A percentile compares a stretch with the other conserved stretches of the same genome.
Evolutionary conservation across 2,797 vertebrate genomes (phyloP).

Genomic region (Arrhamphus sclerolepis): DNA sequence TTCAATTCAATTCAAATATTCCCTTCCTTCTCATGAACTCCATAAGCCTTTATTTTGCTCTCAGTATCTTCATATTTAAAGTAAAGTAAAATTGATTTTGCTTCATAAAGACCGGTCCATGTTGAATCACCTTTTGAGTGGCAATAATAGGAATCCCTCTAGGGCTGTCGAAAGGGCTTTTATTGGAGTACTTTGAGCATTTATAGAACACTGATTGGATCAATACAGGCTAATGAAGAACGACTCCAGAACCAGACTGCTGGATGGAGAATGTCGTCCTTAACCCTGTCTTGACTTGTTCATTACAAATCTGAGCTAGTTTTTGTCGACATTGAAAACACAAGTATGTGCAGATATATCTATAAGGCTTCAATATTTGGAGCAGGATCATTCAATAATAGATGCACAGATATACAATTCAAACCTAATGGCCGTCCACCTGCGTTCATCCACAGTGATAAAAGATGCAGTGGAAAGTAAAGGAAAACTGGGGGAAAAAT

Average conservation of each 20-base stretch:
- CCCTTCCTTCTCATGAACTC: too few species aligned
- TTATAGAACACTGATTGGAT: slow-evolving; percentile 57
- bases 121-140: slow-evolving; percentile 29
- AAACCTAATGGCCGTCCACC: slow-evolving; percentile 27
- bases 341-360: background rate
- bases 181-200: slow-evolving; percentile 38
- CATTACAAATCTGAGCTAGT: slow-evolving; percentile 23
- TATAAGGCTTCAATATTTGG: slow-evolving; percentile 8
- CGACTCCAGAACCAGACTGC: slow-evolving; percentile 27
- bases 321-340: background rate
- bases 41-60: too few species aligned
- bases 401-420: slow-evolving; percentile 15
- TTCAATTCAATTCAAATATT: too few species aligned
- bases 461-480: slow-evolving; percentile 49
- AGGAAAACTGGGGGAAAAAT: background rate
- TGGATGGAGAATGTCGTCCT: slow-evolving; percentile 16
- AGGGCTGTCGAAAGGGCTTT: slow-evolving; percentile 40
- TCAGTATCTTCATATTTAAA: too few species aligned
- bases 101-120: slow-evolving; percentile 1
- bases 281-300: slow-evolving; percentile 4
- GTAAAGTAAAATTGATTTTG: background rate
- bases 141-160: slow-evolving; percentile 48
- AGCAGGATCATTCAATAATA: slow-evolving; percentile 18
- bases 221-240: slow-evolving; percentile 52
- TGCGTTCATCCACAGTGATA: slow-evolving; percentile 54